Conservation (phyloP, 2,888 invertebrate genomes). For the Chloroclysta siterata region DNA sequence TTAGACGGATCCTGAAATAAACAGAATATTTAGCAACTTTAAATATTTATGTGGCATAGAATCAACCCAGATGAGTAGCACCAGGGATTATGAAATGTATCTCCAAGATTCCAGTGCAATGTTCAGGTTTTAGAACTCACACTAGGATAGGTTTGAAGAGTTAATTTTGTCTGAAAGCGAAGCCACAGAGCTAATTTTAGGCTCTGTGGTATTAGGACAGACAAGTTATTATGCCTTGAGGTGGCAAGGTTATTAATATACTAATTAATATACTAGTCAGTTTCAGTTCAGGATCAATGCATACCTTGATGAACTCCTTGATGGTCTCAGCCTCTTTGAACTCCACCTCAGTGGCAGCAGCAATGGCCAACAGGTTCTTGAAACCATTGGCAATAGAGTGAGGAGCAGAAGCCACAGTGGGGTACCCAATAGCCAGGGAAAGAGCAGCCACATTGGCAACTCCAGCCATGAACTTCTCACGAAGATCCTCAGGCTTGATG, state of each 20-base stretch:
- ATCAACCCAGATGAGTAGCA: not conserved
- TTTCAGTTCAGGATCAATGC: not conserved
- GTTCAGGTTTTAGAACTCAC: slow-evolving; percentile 50
- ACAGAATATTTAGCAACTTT: slow-evolving; percentile 35
- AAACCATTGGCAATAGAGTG: slow-evolving; percentile 99
- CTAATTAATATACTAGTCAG: too few relatives aligned
- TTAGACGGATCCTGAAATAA: slow-evolving; percentile 94
- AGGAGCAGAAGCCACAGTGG: slow-evolving; percentile 97
- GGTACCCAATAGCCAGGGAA: slow-evolving; percentile 97
- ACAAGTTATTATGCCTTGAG: slow-evolving; percentile 40
- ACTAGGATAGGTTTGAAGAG: slow-evolving; percentile 73
- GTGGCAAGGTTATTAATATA: too few relatives aligned
- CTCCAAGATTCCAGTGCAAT: slow-evolving; percentile 72
- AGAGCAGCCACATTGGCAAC: slow-evolving; percentile 97
- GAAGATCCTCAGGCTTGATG: slow-evolving; percentile 98
- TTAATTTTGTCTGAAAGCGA: slow-evolving; percentile 70
- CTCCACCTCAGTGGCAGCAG: slow-evolving; percentile 97
- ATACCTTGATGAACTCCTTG: slow-evolving; percentile 94
- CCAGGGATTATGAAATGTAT: slow-evolving; percentile 44
- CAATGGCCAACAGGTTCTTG: slow-evolving; percentile 98
- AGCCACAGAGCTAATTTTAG: slow-evolving; percentile 53
- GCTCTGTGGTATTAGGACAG: slow-evolving; percentile 63
- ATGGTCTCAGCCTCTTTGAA: slow-evolving; percentile 97
- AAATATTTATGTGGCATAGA: not conserved
- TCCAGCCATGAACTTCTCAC: slow-evolving; percentile 95